Percentiles rank a stretch among this genome's conserved stretches.
phyloP scores from a whole-genome alignment of 2,113 vertebrate species.

The Acinonyx jubatus region DNA sequence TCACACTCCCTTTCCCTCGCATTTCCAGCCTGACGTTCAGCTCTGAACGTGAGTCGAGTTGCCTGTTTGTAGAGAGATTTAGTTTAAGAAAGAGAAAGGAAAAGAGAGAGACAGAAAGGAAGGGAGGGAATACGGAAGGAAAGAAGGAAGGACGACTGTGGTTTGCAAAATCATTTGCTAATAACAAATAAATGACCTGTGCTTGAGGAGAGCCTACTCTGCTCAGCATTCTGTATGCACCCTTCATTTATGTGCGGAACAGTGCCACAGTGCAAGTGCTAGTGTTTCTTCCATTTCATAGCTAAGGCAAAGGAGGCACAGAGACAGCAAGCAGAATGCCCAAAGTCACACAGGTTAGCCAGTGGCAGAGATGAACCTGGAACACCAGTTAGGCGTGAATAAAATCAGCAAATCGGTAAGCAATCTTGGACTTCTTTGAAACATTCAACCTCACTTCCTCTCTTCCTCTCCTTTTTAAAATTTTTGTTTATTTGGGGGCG shows the following conservation, averaged over 20 bases:
- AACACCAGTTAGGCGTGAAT: neutral
- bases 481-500: no score
- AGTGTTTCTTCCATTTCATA: neutral
- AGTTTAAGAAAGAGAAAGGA: neutral
- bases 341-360: neutral
- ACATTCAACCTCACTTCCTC: neutral
- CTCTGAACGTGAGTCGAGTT: neutral
- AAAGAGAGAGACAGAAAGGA: neutral
- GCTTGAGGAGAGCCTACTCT: neutral
- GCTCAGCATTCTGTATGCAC: neutral
- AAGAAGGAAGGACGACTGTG: neutral
- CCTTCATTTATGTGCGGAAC: neutral
- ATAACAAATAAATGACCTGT: neutral
- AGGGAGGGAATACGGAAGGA: neutral
- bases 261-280: fast-evolving
- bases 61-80: neutral
- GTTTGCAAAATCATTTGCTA: constrained; percentile 25
- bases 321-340: neutral
- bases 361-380: neutral
- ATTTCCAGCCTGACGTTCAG: neutral
- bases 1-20: no score
- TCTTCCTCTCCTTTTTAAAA: neutral
- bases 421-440: neutral
- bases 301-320: neutral
- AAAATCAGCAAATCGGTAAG: neutral